Percentiles rank a stretch among this genome's conserved stretches.
Conservation (phyloP, 2,797 vertebrate genomes). For the Neostethus bicornis region DNA sequence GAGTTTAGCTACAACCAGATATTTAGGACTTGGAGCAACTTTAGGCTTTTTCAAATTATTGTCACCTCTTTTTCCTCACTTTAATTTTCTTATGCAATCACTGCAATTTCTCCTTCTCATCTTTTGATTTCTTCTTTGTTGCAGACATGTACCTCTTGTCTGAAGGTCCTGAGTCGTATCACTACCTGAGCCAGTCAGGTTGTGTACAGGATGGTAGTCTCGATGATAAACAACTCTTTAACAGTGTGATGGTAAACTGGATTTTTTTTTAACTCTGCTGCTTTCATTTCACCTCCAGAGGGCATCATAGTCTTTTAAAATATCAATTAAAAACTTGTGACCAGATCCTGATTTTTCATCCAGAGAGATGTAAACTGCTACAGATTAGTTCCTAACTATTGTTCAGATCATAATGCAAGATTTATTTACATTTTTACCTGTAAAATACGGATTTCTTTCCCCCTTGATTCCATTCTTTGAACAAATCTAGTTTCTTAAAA, state of each 20-base stretch:
- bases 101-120: background rate
- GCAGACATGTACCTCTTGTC: conserved; percentile 82
- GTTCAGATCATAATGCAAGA: no score
- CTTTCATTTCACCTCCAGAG: conserved; percentile 39
- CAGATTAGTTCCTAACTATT: no score
- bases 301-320: conserved; percentile 41
- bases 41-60: background rate
- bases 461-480: conserved; percentile 1
- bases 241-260: conserved; percentile 86
- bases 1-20: background rate
- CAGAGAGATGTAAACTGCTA: no score
- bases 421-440: background rate
- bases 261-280: background rate
- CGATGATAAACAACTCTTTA: conserved; percentile 85
- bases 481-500: background rate
- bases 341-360: background rate
- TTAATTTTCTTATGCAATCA: background rate
- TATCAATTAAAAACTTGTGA: background rate
- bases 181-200: conserved; percentile 88
- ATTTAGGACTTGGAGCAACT: conserved; percentile 1
- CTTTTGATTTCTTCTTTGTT: conserved; percentile 24
- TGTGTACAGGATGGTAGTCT: conserved; percentile 84
- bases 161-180: conserved; percentile 82
- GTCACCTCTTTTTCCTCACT: background rate
- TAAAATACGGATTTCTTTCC: background rate